Base-by-base conservation (phyloP, 2,797 vertebrate species). In the Microctenopoma stevenorrisi region DNA sequence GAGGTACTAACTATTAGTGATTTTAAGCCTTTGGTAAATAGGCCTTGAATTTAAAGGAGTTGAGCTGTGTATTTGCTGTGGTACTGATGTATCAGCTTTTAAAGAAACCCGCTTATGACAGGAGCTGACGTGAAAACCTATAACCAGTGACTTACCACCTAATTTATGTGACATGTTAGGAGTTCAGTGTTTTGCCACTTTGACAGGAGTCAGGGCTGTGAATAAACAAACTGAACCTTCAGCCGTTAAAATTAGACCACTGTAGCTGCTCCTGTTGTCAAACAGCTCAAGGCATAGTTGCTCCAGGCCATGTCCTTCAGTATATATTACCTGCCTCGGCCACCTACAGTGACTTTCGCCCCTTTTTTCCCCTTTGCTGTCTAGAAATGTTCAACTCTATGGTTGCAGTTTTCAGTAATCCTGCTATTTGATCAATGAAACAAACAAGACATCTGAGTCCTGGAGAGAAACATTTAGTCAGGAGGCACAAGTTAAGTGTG, bases 151-250 rank as follows among this genome's bases (percentile, higher is more conserved):
- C 67, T 55, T 44, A 14, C 8, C 65, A 47, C 64, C 59, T 83
- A 77, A 81, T 83, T 82, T 61, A 66, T 51, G 26, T 58, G 79
- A 74, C 35, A 22, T 22, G 40, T 48, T 9, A 7, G 14, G 33
- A 47, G 12, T 64, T 79, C 42, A 38, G 46, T 47, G 59, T 83
- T 79, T 63, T 68, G 61, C 74, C 64, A 76, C 67, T 67, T 15
- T 68, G 78, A 81, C 73, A 74, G 71, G 58, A 74, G 73, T 77
- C 67, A 43, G 13, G 67, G 66, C 38, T 75, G 67, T 47, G 66
- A 67, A 76, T 73, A 79, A 78, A 72, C 73, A 74, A 55, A 70
- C 51, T 58, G 57, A 72, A 77, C 62, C 60, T 40, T 10, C 61
- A 69, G 60, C 48, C 51, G 66, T 73, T 84, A 64, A 68, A 72